Base-by-base conservation (phyloP, 2,888 invertebrate genomes). In the Melitaea athalia region DNA sequence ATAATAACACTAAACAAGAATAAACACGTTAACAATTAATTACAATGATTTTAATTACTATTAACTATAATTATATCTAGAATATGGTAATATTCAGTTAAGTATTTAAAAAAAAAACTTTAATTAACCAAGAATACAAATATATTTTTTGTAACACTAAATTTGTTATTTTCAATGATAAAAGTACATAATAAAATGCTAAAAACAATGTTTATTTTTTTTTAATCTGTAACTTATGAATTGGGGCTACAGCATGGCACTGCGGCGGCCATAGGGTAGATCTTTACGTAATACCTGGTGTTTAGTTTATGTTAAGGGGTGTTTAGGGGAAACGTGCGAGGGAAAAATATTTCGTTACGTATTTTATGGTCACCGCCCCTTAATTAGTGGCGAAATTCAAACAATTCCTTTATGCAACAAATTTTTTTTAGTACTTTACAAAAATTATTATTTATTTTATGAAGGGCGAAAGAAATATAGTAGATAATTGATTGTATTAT, bases 211-310 rank as follows among this genome's bases (percentile, higher is more conserved):
- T 12, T 31, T 17, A 52, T 52, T 53, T 17, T 50, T 55, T 7
- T 38, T 4, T 11, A 12, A 33, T 24, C 24, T 49, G 43, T 11
- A 17, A 57, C 55, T 78, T 72, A 4, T 77, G 52, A 75, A 79
- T 82, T 83, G 68, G 5, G 67, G 78, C 79, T 76, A 65, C 63
- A 71, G 69, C 73, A 72, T 72, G 78, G 78, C 81, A 82, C 85
- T 84, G 83, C 80, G 71, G 80, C 78, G 81, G 72, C 82, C 78
- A 80, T 80, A 78, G 83, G 75, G 81, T 83, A 80, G 78, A 81
- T 75, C 76, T 74, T 76, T 78, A 74, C 74, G 72, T 84, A 81
- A 83, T 86, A 87, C 88, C 86, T 85, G 86, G 80, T 83, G 79
- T 82, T 82, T 83, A 83, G 78, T 81, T 74, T 81, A 81, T 80